Conservation (phyloP, 2,888 invertebrate species). For the Corbicula japonica region DNA sequence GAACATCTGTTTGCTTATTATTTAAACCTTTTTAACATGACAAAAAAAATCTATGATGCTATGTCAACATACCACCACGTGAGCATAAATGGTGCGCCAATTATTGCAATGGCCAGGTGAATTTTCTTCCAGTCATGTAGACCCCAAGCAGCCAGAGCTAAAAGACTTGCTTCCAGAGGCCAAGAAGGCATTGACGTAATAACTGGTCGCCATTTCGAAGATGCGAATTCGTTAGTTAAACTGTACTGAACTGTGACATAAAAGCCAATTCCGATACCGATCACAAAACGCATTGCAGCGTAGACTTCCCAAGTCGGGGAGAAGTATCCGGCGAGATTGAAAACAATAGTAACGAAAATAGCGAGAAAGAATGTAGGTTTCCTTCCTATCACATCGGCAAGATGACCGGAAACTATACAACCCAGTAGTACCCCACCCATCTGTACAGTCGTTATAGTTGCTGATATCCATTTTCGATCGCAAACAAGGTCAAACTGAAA, state of each 20-base stretch:
- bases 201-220: conserved; percentile 15
- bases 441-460: conserved; percentile 48
- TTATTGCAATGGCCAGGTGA: conserved; percentile 11
- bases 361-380: conserved; percentile 44
- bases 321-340: conserved; percentile 28
- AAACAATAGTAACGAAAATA: not conserved
- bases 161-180: conserved; percentile 1
- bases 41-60: not conserved
- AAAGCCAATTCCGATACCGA: conserved; percentile 50
- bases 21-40: not conserved
- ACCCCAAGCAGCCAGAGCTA: conserved; percentile 28
- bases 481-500: conserved; percentile 58
- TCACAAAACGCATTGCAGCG: conserved; percentile 45
- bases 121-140: conserved; percentile 36
- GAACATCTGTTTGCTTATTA: not conserved
- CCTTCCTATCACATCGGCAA: conserved; percentile 49
- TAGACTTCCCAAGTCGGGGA: conserved; percentile 48
- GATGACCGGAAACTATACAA: conserved; percentile 34
- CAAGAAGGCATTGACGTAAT: conserved; percentile 13
- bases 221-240: conserved; percentile 17
- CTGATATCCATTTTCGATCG: conserved; percentile 41
- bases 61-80: conserved; percentile 39
- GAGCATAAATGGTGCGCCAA: conserved; percentile 32
- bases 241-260: conserved; percentile 13
- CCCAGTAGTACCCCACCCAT: conserved; percentile 55